phyloP scores from a whole-genome alignment of 1,140 invertebrate genomes.

The Procambarus virginalis region DNA sequence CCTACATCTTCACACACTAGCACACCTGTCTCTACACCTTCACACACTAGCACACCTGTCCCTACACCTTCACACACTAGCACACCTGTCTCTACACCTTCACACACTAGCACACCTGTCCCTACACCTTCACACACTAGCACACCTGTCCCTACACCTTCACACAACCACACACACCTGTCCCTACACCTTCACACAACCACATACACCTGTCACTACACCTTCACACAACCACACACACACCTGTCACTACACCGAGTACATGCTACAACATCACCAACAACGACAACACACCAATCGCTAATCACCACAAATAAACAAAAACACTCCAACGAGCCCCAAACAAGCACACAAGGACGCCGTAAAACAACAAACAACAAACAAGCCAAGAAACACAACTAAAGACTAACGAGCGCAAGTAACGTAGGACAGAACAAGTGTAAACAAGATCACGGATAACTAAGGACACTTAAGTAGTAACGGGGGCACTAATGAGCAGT shows the following conservation, averaged over 20 bases:
- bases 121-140: neutral
- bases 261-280: neutral
- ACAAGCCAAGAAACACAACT: no score
- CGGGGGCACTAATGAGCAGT: no score
- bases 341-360: no score
- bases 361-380: no score
- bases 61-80: neutral
- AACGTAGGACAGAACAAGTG: no score
- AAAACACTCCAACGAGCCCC: no score
- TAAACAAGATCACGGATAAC: no score
- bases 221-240: neutral
- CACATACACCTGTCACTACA: neutral
- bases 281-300: neutral
- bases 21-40: neutral
- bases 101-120: neutral
- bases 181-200: neutral
- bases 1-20: neutral
- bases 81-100: neutral
- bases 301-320: no score
- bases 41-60: neutral
- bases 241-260: neutral
- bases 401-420: no score
- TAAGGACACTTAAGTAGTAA: no score
- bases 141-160: neutral
- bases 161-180: neutral